These are phyloP conservation scores for Drosophila cracens DNA, from an alignment of 2,888 invertebrate genomes.

Conservation along the genomic window DNA sequence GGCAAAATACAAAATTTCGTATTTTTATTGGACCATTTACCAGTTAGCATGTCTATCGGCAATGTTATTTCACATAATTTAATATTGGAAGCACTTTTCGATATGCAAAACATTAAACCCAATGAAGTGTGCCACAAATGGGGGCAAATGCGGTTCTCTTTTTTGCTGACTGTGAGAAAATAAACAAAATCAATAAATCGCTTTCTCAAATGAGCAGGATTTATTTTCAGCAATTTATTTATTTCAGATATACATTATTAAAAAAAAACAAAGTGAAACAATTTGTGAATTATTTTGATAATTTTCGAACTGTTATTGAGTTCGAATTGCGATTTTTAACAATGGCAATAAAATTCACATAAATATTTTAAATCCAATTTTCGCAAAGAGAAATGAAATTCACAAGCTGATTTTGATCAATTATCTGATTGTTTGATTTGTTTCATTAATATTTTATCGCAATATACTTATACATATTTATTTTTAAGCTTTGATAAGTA, in stretches of 20 bases:
- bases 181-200: conserved; percentile 5
- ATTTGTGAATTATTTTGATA: not conserved
- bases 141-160: not conserved
- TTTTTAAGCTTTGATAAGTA: not conserved
- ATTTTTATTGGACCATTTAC: not conserved
- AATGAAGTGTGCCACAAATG: conserved; percentile 10
- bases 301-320: not conserved
- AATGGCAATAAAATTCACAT: not conserved
- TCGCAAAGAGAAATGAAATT: not conserved
- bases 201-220: not conserved
- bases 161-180: conserved; percentile 3
- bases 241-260: too few relatives aligned
- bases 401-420: not conserved
- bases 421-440: not conserved
- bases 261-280: not conserved
- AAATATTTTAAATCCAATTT: conserved; percentile 15
- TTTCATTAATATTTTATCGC: not conserved
- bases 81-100: conserved; percentile 3
- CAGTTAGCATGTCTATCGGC: conserved; percentile 6
- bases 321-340: not conserved
- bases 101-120: not conserved
- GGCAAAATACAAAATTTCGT: not conserved
- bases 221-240: conserved; percentile 1
- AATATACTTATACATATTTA: not conserved
- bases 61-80: conserved; percentile 1